phyloP scores from a whole-genome alignment of 2,888 invertebrate genomes.

The Cantharis rustica region DNA sequence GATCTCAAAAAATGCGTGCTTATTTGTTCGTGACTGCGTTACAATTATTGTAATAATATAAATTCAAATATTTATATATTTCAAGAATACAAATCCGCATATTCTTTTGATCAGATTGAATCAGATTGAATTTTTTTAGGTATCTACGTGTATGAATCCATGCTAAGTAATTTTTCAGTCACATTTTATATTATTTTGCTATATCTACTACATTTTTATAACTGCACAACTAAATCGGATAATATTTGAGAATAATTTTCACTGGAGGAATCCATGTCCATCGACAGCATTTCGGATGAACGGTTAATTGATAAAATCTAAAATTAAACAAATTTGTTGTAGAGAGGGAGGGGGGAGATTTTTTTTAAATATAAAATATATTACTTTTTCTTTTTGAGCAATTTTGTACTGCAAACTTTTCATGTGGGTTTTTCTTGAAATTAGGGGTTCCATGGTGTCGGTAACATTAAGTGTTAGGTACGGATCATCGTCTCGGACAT shows the following conservation, averaged over 20 bases:
- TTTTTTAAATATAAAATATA: no score
- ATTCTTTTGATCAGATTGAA: no score
- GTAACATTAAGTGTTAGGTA: conserved; percentile 52
- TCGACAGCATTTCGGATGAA: neutral
- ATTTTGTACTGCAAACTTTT: conserved; percentile 27
- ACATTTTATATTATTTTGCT: no score
- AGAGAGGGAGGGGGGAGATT: neutral
- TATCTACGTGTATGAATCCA: no score
- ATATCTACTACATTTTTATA: neutral
- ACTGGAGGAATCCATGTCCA: neutral
- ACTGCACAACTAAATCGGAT: neutral
- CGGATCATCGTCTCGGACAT: conserved; percentile 55
- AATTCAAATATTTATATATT: no score
- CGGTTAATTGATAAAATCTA: neutral
- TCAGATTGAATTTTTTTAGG: no score
- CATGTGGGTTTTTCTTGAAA: conserved; percentile 36
- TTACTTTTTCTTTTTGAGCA: conserved; percentile 35
- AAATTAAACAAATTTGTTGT: neutral
- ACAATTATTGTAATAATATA: no score
- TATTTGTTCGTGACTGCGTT: no score
- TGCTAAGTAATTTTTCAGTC: no score
- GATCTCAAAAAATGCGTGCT: no score
- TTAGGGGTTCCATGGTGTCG: conserved; percentile 53
- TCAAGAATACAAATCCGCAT: no score
- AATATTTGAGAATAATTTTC: conserved; percentile 1